Conservation (phyloP, 2,797 vertebrate genomes). For the Mergus octosetaceus region DNA sequence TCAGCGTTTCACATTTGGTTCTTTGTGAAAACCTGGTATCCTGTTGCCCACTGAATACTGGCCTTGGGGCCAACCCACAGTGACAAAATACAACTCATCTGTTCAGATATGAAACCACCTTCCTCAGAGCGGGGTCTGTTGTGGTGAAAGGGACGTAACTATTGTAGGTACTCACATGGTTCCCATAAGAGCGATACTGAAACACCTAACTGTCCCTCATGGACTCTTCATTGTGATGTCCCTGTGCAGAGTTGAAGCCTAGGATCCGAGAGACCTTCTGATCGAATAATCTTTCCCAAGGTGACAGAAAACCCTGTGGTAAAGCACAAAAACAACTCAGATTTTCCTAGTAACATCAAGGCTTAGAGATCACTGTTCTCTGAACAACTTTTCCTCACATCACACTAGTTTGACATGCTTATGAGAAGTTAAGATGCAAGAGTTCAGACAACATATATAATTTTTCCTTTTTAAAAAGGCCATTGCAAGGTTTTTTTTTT, state of each 20-base stretch:
- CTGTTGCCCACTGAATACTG: neutral
- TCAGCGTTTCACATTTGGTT: neutral
- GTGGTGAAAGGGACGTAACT: neutral
- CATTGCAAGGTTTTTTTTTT: neutral
- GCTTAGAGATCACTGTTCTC: neutral
- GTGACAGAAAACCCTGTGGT: neutral
- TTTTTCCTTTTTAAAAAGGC: neutral
- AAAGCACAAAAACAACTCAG: neutral
- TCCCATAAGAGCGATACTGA: neutral
- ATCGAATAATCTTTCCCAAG: neutral
- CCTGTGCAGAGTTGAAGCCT: neutral
- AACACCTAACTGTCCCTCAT: neutral
- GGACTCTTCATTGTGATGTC: neutral
- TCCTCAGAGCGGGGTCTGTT: neutral
- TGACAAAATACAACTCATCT: neutral
- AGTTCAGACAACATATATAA: neutral
- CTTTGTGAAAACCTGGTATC: neutral
- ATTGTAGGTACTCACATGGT: neutral
- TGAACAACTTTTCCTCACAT: neutral
- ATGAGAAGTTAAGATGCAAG: neutral
- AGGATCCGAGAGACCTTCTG: neutral
- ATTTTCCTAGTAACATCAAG: neutral
- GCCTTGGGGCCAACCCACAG: neutral
- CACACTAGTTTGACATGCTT: neutral
- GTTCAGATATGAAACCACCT: neutral